Conservation (phyloP, 2,797 vertebrate species). For the Okamejei kenojei region DNA sequence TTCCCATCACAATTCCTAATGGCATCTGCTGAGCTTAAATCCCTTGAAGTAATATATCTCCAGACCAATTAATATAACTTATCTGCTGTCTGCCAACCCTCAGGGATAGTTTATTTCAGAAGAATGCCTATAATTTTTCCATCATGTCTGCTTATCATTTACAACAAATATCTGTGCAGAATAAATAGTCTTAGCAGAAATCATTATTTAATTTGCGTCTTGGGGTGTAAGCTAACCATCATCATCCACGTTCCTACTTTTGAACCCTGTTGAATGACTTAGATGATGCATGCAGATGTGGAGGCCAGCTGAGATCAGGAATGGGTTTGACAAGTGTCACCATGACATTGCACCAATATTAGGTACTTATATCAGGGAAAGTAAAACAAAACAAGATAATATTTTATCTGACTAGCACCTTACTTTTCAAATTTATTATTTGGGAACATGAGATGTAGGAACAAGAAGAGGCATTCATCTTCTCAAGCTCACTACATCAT, state of each 20-base stretch:
- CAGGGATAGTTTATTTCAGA: background rate
- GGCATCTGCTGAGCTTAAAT: background rate
- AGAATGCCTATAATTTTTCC: background rate
- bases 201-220: background rate
- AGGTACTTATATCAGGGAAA: background rate
- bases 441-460: background rate
- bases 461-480: background rate
- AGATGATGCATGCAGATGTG: background rate
- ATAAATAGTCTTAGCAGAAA: background rate
- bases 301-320: background rate
- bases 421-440: no score
- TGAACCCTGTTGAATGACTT: background rate
- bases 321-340: background rate
- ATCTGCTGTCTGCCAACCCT: background rate
- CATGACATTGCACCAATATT: background rate
- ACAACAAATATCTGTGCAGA: background rate
- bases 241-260: background rate
- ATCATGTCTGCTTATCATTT: background rate
- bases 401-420: background rate
- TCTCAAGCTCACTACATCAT: background rate
- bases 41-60: slow-evolving; percentile 12
- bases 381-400: background rate
- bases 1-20: background rate
- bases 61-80: background rate
- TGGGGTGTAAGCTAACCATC: background rate